Conservation (phyloP, 2,888 invertebrate genomes). For the Apamea anceps region DNA sequence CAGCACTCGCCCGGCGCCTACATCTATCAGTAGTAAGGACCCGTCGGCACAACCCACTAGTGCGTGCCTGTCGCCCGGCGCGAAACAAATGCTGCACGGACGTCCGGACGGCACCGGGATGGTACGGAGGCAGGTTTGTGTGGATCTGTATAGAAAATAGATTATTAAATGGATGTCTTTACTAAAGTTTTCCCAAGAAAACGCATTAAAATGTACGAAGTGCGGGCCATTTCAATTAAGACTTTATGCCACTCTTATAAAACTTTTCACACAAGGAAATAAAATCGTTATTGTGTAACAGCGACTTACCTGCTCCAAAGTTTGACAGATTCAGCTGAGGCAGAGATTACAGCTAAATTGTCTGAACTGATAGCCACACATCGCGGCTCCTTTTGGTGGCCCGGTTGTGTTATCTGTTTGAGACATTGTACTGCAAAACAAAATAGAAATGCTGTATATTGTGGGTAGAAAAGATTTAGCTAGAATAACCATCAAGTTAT, state of each 20-base stretch:
- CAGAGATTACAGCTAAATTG: slow-evolving; percentile 96
- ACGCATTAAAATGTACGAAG: background rate
- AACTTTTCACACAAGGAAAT: background rate
- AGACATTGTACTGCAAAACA: slow-evolving; percentile 86
- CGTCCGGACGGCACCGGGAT: slow-evolving; percentile 91
- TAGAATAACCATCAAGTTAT: background rate
- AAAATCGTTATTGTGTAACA: background rate
- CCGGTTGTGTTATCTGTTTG: slow-evolving; percentile 92
- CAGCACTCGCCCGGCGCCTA: slow-evolving; percentile 94
- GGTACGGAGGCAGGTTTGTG: slow-evolving; percentile 93
- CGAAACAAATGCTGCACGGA: slow-evolving; percentile 94
- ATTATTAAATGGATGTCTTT: background rate
- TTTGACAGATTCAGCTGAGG: slow-evolving; percentile 96
- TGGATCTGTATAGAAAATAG: slow-evolving; percentile 79
- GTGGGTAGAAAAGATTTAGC: background rate
- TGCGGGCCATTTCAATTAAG: background rate
- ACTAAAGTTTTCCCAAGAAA: background rate
- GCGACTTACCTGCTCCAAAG: slow-evolving; percentile 95
- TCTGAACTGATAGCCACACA: slow-evolving; percentile 97
- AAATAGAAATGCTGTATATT: background rate
- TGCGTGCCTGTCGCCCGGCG: slow-evolving; percentile 96
- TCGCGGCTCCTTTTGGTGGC: slow-evolving; percentile 97
- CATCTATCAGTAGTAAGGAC: slow-evolving; percentile 94
- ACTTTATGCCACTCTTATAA: background rate
- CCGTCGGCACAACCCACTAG: slow-evolving; percentile 97